phyloP scores from a whole-genome alignment of 2,113 vertebrate genomes.

The Megaceryle torquata region DNA sequence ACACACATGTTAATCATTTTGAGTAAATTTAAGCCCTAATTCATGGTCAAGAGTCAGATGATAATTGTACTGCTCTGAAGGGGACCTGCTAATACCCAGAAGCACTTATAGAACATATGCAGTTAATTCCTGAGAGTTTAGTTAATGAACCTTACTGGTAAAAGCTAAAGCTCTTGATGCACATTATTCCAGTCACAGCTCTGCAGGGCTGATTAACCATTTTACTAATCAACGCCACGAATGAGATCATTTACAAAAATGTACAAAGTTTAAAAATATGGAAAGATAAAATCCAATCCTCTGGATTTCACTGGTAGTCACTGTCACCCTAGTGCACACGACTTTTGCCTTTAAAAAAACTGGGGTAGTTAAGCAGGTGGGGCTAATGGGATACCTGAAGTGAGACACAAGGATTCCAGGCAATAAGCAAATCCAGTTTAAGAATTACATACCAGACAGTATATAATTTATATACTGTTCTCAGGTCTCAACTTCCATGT shows the following conservation, averaged over 20 bases:
- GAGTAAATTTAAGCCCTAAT: conserved; percentile 63
- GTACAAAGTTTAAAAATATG: conserved; percentile 33
- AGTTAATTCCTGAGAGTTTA: conserved; percentile 94
- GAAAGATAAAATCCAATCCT: conserved; percentile 53
- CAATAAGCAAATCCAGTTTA: background rate
- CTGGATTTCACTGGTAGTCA: background rate
- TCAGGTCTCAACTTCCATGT: background rate
- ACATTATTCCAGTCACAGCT: conserved; percentile 73
- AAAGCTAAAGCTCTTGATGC: conserved; percentile 76
- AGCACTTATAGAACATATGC: conserved; percentile 81
- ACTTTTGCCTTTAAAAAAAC: background rate
- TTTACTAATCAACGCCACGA: conserved; percentile 48
- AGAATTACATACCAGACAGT: background rate
- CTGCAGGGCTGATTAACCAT: conserved; percentile 41
- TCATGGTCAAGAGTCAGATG: conserved; percentile 65
- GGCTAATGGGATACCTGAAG: conserved; percentile 35
- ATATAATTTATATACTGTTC: background rate
- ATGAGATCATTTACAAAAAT: conserved; percentile 25
- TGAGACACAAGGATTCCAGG: conserved; percentile 52
- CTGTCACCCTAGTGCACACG: background rate
- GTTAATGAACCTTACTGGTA: conserved; percentile 90
- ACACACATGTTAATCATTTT: conserved; percentile 55
- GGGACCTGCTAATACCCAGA: conserved; percentile 78
- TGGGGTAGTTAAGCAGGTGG: conserved; percentile 11
- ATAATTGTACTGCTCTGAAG: conserved; percentile 72